These are phyloP conservation scores for Okamejei kenojei DNA, from an alignment of 2,797 vertebrate species.

Conservation along the genomic window DNA sequence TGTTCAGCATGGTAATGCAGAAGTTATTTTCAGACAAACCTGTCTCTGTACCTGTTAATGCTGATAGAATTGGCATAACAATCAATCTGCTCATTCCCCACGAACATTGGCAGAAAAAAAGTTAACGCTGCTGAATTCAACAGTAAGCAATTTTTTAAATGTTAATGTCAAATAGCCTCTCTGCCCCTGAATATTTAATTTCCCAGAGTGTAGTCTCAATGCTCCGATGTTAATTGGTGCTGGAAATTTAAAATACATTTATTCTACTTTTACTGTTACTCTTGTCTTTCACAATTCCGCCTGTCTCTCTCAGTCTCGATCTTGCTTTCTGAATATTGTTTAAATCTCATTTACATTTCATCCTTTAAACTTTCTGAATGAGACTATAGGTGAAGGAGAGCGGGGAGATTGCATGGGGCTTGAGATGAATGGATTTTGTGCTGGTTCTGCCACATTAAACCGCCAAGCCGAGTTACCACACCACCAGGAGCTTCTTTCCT, in stretches of 20 bases:
- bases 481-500: no score
- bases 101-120: no score
- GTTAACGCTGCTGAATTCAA: background rate
- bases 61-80: background rate
- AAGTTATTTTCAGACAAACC: background rate
- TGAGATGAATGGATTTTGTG: no score
- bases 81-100: background rate
- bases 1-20: background rate
- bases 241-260: background rate
- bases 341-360: background rate
- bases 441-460: no score
- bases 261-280: no score
- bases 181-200: background rate
- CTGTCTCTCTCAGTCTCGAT: background rate
- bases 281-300: no score
- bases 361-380: background rate
- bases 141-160: background rate
- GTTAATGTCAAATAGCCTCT: background rate
- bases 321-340: background rate
- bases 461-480: no score
- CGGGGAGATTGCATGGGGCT: background rate
- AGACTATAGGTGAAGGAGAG: background rate
- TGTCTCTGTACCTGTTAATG: no score
- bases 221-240: background rate
- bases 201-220: no score